phyloP scores from a whole-genome alignment of 2,113 vertebrate genomes.

The Pelmatolapia mariae region DNA sequence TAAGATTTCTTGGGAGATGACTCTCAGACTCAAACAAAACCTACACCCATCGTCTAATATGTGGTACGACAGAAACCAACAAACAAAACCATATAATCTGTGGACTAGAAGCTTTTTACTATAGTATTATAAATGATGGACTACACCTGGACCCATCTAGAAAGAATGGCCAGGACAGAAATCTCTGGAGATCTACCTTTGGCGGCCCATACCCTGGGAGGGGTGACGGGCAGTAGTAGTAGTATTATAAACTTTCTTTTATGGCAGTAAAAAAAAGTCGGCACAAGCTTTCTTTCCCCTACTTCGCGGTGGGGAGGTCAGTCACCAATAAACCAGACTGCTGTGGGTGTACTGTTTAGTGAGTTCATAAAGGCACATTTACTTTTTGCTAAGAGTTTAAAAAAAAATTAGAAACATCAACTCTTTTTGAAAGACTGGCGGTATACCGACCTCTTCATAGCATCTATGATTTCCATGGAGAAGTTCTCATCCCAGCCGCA shows the following conservation, averaged over 20 bases:
- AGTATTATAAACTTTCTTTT: background rate
- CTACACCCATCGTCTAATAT: background rate
- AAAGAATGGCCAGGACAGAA: background rate
- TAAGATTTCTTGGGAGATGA: background rate
- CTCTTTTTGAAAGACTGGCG: background rate
- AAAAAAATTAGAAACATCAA: background rate
- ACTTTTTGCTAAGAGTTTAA: background rate
- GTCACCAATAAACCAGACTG: background rate
- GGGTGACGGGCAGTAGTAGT: background rate
- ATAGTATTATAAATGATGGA: background rate
- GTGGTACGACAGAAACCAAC: background rate
- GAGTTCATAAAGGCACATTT: background rate
- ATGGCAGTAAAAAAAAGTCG: background rate
- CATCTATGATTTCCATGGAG: constrained; percentile 95
- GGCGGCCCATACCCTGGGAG: background rate
- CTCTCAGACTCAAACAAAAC: background rate
- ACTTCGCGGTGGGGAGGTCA: background rate
- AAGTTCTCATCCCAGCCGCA: constrained; percentile 99
- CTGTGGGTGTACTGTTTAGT: background rate
- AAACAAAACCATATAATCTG: background rate
- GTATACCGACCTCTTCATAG: constrained; percentile 81
- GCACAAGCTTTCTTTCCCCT: background rate
- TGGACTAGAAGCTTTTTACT: background rate
- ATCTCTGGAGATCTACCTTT: background rate
- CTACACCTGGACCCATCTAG: background rate